Evolutionary conservation across 2,797 vertebrate species (phyloP), one percentile per base, ranked within the genome.

Genomic region (Columba guinea): DNA sequence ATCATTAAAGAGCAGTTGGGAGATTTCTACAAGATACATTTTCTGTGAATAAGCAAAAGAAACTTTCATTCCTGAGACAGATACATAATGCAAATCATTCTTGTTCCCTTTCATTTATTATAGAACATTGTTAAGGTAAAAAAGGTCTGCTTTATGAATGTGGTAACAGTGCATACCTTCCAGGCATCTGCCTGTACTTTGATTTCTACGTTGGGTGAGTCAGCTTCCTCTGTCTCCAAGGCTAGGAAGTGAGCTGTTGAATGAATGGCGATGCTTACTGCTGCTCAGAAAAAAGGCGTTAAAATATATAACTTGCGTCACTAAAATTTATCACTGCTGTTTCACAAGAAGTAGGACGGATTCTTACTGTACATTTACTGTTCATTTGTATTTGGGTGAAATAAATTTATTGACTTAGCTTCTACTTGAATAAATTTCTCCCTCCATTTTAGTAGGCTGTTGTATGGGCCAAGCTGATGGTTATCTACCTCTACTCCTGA

Each of bases 111-210:
- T 88, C 83, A 56, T 91, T 89, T 81, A 46, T 46, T 46, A 46
- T 46, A 73, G 64, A 67, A 16, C 20, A 15, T 51, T 84, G 65
- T 71, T 71, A 86, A 91, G 53, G 83, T 83, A 93, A 76, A 20
- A 88, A 89, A 91, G n/a, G 18, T 77, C 68, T 78, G 14, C 41
- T 87, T 75, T 91, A 55, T 84, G 62, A 94, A 89, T 89, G 64
- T 60, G 68, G 32, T 77, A 85, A 26, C 46, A 58, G 58, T 2
- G 8, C 84, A 78, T 68, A 58, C 58, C 62, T 77, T 93, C 67
- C 81, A 94, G 94, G 90, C 59, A 90, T 93, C 86, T 95, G 80
- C 62, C 37, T 82, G 73, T 92, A 90, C 84, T 96, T 85, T 93
- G 69, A 85, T 88, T 96, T 94, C 65, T 68, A 35, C 76, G 58